Conservation (phyloP, 2,113 vertebrate genomes). For the Ceratotherium simum region DNA sequence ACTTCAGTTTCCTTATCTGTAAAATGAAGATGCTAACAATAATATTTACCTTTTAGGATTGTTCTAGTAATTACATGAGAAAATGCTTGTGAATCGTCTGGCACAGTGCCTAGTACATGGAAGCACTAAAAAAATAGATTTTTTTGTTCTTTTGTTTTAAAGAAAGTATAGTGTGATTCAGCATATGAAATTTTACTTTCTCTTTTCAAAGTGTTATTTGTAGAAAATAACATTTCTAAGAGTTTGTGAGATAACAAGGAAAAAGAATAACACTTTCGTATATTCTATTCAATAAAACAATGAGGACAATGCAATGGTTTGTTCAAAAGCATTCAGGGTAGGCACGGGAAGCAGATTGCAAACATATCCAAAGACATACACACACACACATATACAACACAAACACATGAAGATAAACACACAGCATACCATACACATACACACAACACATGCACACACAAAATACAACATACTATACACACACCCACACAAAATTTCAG, state of each 20-base stretch:
- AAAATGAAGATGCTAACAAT: background rate
- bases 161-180: background rate
- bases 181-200: background rate
- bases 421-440: background rate
- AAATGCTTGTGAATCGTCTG: background rate
- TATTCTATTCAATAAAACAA: background rate
- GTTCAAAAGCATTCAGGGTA: background rate
- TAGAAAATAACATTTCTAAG: conserved; percentile 16
- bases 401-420: background rate
- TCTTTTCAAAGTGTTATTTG: background rate
- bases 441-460: background rate
- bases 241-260: background rate
- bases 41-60: background rate
- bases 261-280: background rate
- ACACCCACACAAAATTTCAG: background rate
- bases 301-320: background rate
- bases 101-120: background rate
- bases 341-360: background rate
- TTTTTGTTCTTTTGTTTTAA: conserved; percentile 21
- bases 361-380: background rate
- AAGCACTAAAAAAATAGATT: background rate
- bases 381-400: background rate
- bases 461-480: background rate
- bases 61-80: background rate
- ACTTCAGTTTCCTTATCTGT: background rate